A percentile compares a stretch with the other conserved stretches of the same genome.
These are phyloP conservation scores for Tuberolachnus salignus DNA, from an alignment of 2,888 invertebrate species.

Conservation along the genomic window DNA sequence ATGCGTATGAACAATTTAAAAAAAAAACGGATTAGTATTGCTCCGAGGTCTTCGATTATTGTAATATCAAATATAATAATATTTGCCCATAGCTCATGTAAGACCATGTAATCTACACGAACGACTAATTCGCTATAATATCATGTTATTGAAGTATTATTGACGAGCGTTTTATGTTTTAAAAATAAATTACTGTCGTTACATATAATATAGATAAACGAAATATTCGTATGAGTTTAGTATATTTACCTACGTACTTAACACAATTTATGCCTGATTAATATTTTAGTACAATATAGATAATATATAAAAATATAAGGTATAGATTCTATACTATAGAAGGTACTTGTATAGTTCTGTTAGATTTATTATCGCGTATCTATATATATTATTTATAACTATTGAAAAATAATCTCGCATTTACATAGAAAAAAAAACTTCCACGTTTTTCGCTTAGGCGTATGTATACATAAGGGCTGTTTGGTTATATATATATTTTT, in stretches of 20 bases:
- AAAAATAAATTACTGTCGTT: neutral
- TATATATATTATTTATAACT: neutral
- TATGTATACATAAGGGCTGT: too few species aligned
- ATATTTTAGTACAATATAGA: neutral
- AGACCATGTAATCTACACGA: neutral
- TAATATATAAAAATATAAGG: neutral
- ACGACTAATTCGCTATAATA: neutral
- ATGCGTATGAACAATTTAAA: too few species aligned
- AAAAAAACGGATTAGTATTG: too few species aligned
- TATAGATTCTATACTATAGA: neutral
- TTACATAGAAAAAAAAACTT: neutral
- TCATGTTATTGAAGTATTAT: neutral
- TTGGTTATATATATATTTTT: too few species aligned
- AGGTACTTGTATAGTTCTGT: neutral
- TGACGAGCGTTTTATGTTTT: conserved; percentile 1
- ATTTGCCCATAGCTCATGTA: neutral
- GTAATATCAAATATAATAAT: too few species aligned
- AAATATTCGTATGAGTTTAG: neutral
- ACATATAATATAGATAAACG: neutral
- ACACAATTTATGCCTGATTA: neutral
- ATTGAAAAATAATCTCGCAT: neutral
- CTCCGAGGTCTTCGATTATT: too few species aligned
- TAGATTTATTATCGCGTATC: neutral
- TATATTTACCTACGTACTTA: neutral
- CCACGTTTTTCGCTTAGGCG: too few species aligned